These are phyloP conservation scores for Triplophysa rosa DNA, from an alignment of 2,113 vertebrate species.

Conservation along the genomic window DNA sequence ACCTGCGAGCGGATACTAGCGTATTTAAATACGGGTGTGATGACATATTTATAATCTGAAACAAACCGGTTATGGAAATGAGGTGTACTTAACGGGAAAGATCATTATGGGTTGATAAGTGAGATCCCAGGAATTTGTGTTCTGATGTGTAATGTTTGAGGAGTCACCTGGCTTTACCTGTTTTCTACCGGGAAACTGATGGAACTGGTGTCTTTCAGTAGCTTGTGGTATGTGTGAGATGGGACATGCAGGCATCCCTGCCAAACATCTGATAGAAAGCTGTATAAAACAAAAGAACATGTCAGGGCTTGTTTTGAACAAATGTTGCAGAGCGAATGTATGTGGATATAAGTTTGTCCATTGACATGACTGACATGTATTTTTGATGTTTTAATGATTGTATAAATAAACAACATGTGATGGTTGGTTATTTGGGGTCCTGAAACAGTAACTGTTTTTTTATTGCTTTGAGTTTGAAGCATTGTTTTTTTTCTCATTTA, in stretches of 20 bases:
- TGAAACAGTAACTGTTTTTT: not conserved
- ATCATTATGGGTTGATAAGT: not conserved
- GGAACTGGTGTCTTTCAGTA: not conserved
- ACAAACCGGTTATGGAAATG: not conserved
- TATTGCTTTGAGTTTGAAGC: not conserved
- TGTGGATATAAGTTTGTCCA: not conserved
- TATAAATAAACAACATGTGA: too few species aligned
- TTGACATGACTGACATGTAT: not conserved
- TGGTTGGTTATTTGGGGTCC: not conserved
- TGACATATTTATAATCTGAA: not conserved
- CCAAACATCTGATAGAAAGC: not conserved
- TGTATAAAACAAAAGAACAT: slow-evolving; percentile 6
- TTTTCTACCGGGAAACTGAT: slow-evolving; percentile 2
- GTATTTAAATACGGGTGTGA: not conserved
- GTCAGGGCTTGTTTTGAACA: slow-evolving; percentile 8
- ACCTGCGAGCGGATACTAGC: not conserved
- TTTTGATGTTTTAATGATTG: not conserved
- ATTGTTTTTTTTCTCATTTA: not conserved
- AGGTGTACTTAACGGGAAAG: not conserved
- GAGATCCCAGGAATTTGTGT: not conserved
- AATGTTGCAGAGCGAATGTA: not conserved
- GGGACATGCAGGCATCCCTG: not conserved
- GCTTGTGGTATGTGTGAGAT: not conserved
- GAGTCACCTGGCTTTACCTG: not conserved
- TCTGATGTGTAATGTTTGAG: not conserved